phyloP scores from a whole-genome alignment of 2,797 vertebrate species.

The Aphelocoma californica region DNA sequence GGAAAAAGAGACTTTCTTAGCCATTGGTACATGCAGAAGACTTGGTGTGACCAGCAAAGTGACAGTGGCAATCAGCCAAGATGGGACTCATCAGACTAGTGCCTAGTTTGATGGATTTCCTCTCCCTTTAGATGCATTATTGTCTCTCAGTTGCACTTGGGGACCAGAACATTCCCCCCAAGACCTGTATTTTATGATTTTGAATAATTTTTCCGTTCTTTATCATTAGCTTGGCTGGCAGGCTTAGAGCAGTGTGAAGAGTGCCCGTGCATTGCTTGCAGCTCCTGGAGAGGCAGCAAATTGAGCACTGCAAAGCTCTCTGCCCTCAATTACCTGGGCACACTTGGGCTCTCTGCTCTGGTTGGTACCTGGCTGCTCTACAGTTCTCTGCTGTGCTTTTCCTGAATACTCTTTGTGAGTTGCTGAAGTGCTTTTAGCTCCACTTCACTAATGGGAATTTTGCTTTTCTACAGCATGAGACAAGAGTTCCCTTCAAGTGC shows the following conservation, averaged over 20 bases:
- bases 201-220: neutral
- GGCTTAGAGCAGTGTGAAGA: neutral
- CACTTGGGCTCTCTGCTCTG: fast-evolving
- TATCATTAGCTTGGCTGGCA: neutral
- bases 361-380: neutral
- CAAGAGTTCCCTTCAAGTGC: neutral
- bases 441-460: neutral
- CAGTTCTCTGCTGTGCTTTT: neutral
- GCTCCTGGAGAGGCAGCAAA: neutral
- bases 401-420: neutral
- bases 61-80: neutral
- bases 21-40: fast-evolving
- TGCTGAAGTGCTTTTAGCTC: neutral
- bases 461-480: neutral
- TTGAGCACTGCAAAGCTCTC: neutral
- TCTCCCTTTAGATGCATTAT: neutral
- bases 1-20: neutral
- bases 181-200: neutral
- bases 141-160: neutral
- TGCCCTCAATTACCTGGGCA: neutral
- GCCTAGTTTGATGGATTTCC: neutral
- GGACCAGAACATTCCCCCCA: neutral
- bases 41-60: neutral
- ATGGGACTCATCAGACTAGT: neutral
- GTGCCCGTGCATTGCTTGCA: neutral